Percentiles rank a stretch among this genome's conserved stretches.
Evolutionary conservation across 2,888 invertebrate genomes (phyloP).

Genomic region (Kuschelorhynchus macadamiae): DNA sequence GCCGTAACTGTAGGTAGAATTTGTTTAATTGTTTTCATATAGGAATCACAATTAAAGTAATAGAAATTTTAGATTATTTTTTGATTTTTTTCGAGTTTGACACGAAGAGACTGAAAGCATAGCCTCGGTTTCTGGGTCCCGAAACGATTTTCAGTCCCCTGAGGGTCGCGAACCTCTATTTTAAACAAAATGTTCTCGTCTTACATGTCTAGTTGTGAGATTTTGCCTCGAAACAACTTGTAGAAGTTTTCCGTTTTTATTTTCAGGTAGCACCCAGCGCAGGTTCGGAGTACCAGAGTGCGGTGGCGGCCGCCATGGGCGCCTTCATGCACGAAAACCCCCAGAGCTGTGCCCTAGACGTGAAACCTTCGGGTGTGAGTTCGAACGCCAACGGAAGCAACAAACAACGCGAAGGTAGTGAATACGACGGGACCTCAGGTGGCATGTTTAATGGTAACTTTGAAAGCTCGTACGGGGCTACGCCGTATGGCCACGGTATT

Average conservation of each 20-base stretch:
- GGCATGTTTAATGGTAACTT: constrained; percentile 71
- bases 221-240: too few species aligned
- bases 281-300: constrained; percentile 81
- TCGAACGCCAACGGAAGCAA: constrained; percentile 72
- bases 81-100: too few species aligned
- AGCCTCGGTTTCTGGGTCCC: too few species aligned
- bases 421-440: constrained; percentile 68
- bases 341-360: constrained; percentile 72
- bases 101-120: too few species aligned
- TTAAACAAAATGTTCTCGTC: too few species aligned
- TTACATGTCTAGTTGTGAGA: too few species aligned
- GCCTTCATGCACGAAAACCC: constrained; percentile 83
- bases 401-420: constrained; percentile 87
- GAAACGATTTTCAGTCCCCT: too few species aligned
- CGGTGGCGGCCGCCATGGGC: constrained; percentile 86
- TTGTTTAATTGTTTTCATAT: too few species aligned
- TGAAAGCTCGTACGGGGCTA: constrained; percentile 69
- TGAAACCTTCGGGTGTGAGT: constrained; percentile 72
- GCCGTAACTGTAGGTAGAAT: too few species aligned
- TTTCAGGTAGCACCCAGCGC: constrained; percentile 78
- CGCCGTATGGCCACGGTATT: constrained; percentile 72
- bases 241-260: constrained; percentile 62
- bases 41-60: too few species aligned
- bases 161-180: too few species aligned
- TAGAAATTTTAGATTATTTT: too few species aligned